Base-by-base conservation (phyloP, 2,888 invertebrate species). In the Heliconius hortense region DNA sequence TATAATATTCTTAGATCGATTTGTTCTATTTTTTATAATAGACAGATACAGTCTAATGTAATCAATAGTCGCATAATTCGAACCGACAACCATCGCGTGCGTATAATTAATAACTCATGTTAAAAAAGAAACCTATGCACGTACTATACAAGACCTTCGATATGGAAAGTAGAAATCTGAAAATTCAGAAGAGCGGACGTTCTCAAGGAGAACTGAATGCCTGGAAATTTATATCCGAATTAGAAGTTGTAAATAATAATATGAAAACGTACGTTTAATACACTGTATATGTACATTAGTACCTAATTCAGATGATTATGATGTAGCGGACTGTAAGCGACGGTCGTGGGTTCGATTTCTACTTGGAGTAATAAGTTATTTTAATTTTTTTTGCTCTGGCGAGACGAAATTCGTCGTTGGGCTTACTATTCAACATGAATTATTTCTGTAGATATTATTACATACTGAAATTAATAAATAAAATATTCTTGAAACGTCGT, bases 141-240 rank as follows among this genome's bases (percentile, higher is more conserved):
- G 48, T 48, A 21, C 48, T 48, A 48, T 82, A 63, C 79, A 79
- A 82, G 80, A 79, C 81, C 83, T 84, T 80, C 79, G 62, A 31
- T 77, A 79, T 80, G 77, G 82, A 84, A 84, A 84, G 82, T 82
- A 81, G 84, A 83, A 84, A 84, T 82, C 84, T 80, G 78, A 79
- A 79, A 77, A 81, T 81, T 80, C 71, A 76, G 81, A 82, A 77
- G 81, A 84, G 82, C 84, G 81, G 79, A 81, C 70, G 77, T 79
- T 70, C 75, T 81, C 80, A 82, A 82, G 82, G 83, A 84, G 83
- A 84, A 82, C 81, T 82, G 79, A 80, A 81, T 82, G 74, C 21
- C 69, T 73, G 76, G 76, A 77, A 77, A 74, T 60, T 67, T 28
- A 73, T 53, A 53, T 75, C 73, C 76, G 76, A 77, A 73, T 56